Base-by-base conservation (phyloP, 2,113 vertebrate species). In the Dipodomys merriami region DNA sequence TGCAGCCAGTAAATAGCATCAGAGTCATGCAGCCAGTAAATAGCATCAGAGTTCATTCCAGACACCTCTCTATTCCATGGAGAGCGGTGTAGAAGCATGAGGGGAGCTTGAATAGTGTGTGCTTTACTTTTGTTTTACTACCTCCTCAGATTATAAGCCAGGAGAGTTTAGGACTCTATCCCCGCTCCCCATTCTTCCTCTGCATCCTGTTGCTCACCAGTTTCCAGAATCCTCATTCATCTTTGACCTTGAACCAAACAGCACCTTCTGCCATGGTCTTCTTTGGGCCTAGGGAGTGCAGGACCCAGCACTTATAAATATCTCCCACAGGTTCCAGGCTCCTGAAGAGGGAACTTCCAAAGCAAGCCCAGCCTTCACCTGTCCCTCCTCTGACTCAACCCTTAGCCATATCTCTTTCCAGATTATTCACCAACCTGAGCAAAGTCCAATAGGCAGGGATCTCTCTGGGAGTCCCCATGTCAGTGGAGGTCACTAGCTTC, bases 261-360 rank as follows among this genome's bases (percentile, higher is more conserved):
- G 16, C 1, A 13, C 0, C 7, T 53, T 57, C 44, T 18, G 12
- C 67, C 1, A 0, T 68, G 86, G 29, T 62, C 35, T 44, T 96
- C 94, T 94, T 18, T 97, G 95, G 96, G 88, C 83, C 90, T 86
- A 49, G 49, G 46, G 29, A 95, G 23, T 35, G 69, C 60, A 76
- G 35, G 86, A 69, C 9, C 30, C 83, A 86, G 22, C 13, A 91
- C 11, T 11, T 53, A 18, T 25, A 57, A 57, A 57, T 64, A 49
- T 73, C 44, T 39, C 27, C 49, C 30, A 71, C 12, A 20, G 6
- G 11, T 69, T 80, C 69, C 53, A 15, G 53, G 33, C 25, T 74
- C 90, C 69, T 94, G 39, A 90, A 86, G 82, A 71, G 81, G 0
- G 2, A 19, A 74, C 33, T 87, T 91, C 73, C 25, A 23, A 88